Base-by-base conservation (phyloP, 2,888 invertebrate genomes). In the Atethmia centrago region DNA sequence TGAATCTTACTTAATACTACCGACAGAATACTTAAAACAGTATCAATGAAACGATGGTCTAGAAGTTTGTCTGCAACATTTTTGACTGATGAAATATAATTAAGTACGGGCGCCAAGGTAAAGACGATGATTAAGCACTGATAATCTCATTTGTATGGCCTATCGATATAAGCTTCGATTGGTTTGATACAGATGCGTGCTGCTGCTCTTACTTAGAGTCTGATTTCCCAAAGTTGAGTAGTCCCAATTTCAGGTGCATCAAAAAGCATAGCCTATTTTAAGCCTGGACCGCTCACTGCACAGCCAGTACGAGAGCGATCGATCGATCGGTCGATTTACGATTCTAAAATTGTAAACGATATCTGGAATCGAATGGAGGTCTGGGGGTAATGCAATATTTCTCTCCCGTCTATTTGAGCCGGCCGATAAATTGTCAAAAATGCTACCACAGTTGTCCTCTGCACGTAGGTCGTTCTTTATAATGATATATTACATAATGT, bases 331-430 rank as follows among this genome's bases (percentile, higher is more conserved):
- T 73, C 31, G 72, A 82, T 78, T 72, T 51, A 25, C n/a, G 31
- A 47, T 45, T 63, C 47, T 64, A 70, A 77, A 79, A 82, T 64
- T 67, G 67, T 67, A 63, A 68, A 78, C 31, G 51, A 65, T 61
- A 71, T 56, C 67, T 42, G 51, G 12, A 67, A 61, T 47, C 40
- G 45, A 77, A 25, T 19, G 21, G 47, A 45, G 53, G 77, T 66
- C n/a, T 21, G 21, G 47, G 49, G 53, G 77, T 66, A 81, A 76
- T 76, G 65, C 62, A 64, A 81, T 81, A 79, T 76, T 81, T 66
- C 51, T 65, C 61, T 28, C 25, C 28, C 28, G 40, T 70, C 62
- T 77, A 76, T 70, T 77, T 66, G 58, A 59, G 28, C 49, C 28
- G 9, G n/a, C 14, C 55, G 40, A 76, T 82, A 66, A 66, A 77